Evolutionary conservation across 2,113 vertebrate species (phyloP).

Genomic region (Perca schrenkii): DNA sequence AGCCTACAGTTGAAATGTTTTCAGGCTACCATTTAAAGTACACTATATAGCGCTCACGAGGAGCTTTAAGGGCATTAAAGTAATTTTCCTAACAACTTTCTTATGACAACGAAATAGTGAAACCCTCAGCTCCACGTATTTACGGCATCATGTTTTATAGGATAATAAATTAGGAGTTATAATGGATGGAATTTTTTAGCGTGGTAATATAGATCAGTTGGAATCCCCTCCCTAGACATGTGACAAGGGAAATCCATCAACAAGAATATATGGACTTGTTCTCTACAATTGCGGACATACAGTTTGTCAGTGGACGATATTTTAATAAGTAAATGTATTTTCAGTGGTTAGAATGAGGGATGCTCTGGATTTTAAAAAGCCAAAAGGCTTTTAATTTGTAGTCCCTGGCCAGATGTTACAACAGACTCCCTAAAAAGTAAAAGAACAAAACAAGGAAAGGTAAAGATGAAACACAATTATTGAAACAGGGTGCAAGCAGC

Average conservation of each 20-base stretch:
- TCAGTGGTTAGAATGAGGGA: background rate
- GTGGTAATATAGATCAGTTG: conserved; percentile 21
- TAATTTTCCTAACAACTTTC: background rate
- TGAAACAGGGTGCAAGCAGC: too few species aligned
- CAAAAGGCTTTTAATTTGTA: too few species aligned
- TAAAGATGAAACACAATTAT: too few species aligned
- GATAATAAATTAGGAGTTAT: conserved; percentile 24
- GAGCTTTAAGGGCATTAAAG: background rate
- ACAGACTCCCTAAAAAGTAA: too few species aligned
- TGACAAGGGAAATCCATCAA: conserved; percentile 45
- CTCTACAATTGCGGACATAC: background rate
- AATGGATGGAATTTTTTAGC: conserved; percentile 36
- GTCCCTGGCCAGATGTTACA: too few species aligned
- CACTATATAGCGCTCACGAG: background rate
- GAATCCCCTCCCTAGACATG: conserved; percentile 1
- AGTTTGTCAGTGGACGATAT: background rate
- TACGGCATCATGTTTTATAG: background rate
- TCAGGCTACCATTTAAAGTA: background rate
- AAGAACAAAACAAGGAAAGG: too few species aligned
- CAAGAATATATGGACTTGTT: background rate
- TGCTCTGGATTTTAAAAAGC: background rate
- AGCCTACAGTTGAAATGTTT: background rate
- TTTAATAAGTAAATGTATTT: conserved; percentile 18
- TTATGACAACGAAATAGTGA: background rate
- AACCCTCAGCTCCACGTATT: background rate